These are phyloP conservation scores for Paralichthys olivaceus DNA, from an alignment of 2,113 vertebrate genomes.

Conservation along the genomic window DNA sequence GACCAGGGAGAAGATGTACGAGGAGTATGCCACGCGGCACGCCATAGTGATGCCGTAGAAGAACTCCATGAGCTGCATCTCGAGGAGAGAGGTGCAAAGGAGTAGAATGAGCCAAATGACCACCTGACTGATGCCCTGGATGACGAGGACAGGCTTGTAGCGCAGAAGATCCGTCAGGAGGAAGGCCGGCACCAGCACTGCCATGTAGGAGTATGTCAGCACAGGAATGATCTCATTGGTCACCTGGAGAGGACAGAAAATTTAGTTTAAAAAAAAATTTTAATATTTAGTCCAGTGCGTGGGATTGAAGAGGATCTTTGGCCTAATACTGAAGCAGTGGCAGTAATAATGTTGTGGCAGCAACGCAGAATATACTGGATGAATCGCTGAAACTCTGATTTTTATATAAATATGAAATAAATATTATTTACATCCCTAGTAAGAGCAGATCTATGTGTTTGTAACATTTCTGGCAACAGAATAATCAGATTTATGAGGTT, in stretches of 20 bases:
- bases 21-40: slow-evolving; percentile 94
- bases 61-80: slow-evolving; percentile 97
- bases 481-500: no score
- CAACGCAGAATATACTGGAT: no score
- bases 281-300: no score
- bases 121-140: slow-evolving; percentile 91
- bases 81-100: slow-evolving; percentile 78
- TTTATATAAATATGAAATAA: no score
- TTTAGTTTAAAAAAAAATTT: no score
- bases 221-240: slow-evolving; percentile 93
- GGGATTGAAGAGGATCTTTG: neutral
- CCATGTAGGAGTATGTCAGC: slow-evolving; percentile 94
- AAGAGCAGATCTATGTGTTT: no score
- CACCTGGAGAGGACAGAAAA: slow-evolving; percentile 80
- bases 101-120: slow-evolving; percentile 91
- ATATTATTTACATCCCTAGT: no score
- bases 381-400: no score
- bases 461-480: no score
- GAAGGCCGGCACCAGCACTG: slow-evolving; percentile 91
- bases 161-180: slow-evolving; percentile 92
- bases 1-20: slow-evolving; percentile 96
- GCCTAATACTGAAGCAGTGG: no score
- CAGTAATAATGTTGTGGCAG: no score
- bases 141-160: slow-evolving; percentile 93
- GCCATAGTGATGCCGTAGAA: slow-evolving; percentile 95